A percentile compares a stretch with the other conserved stretches of the same genome.
phyloP scores from a whole-genome alignment of 2,113 vertebrate genomes.

The Burhinus oedicnemus region DNA sequence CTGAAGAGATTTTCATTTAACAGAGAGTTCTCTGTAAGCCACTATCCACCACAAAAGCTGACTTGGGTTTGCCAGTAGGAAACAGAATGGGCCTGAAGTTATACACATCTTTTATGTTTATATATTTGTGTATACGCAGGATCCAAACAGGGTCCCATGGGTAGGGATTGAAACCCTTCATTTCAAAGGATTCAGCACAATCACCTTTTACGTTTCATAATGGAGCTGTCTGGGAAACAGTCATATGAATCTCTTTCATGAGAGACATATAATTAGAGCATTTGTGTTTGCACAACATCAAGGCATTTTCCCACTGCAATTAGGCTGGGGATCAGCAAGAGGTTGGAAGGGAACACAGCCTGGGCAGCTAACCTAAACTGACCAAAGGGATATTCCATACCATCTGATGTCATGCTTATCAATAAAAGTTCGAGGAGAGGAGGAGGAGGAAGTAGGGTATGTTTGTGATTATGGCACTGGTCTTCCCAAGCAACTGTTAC shows the following conservation, averaged over 20 bases:
- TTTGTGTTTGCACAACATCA: not conserved
- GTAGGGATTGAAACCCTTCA: not conserved
- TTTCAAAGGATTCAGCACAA: not conserved
- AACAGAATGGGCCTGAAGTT: not conserved
- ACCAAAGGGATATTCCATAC: not conserved
- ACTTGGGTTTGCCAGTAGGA: not conserved
- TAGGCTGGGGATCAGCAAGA: accelerated
- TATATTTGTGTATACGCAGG: not conserved
- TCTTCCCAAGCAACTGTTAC: not conserved
- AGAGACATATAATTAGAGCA: not conserved
- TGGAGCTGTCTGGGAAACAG: not conserved
- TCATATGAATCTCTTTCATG: not conserved
- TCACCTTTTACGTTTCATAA: not conserved
- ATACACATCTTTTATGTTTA: accelerated
- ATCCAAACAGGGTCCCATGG: not conserved
- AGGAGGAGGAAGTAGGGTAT: not conserved
- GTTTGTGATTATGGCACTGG: not conserved
- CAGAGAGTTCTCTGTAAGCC: not conserved
- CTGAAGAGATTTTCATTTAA: not conserved
- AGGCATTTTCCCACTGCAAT: not conserved
- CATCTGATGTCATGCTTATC: not conserved
- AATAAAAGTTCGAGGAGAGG: not conserved
- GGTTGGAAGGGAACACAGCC: not conserved
- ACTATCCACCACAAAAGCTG: not conserved
- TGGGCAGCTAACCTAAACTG: not conserved